Percentiles rank a stretch among this genome's conserved stretches.
Conservation (phyloP, 2,113 vertebrate species). For the Atlantisia rogersi region DNA sequence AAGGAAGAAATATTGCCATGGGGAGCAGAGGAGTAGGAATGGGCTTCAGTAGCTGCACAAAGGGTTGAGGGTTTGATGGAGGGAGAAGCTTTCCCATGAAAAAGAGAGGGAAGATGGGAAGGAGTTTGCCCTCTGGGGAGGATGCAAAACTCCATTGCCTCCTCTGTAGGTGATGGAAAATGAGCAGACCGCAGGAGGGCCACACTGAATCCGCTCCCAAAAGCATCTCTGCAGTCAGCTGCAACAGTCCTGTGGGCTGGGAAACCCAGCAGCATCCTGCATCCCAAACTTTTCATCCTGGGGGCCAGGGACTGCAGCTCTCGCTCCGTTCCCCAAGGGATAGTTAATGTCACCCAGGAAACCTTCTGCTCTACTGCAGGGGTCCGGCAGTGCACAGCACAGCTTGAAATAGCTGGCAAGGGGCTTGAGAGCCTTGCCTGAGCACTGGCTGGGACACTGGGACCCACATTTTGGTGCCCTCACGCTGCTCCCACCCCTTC, state of each 20-base stretch:
- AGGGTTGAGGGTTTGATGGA: background rate
- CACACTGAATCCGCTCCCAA: background rate
- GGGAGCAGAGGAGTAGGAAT: background rate
- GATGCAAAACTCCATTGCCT: background rate
- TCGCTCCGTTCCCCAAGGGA: accelerated
- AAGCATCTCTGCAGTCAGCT: background rate
- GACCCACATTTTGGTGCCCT: background rate
- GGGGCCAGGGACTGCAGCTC: accelerated
- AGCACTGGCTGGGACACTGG: accelerated
- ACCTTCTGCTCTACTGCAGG: background rate
- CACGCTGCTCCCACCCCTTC: accelerated
- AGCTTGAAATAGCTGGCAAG: background rate
- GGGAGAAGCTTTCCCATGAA: background rate
- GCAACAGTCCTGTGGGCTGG: background rate
- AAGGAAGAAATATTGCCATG: background rate
- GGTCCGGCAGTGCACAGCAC: background rate
- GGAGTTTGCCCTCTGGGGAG: background rate
- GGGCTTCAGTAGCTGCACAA: background rate
- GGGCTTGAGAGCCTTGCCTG: background rate
- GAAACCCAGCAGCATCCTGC: background rate
- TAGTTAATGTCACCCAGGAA: background rate
- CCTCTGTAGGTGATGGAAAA: background rate
- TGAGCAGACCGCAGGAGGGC: background rate
- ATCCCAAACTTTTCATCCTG: background rate
- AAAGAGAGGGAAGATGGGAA: background rate